phyloP scores from a whole-genome alignment of 2,113 vertebrate genomes.

The Antigone vipio region DNA sequence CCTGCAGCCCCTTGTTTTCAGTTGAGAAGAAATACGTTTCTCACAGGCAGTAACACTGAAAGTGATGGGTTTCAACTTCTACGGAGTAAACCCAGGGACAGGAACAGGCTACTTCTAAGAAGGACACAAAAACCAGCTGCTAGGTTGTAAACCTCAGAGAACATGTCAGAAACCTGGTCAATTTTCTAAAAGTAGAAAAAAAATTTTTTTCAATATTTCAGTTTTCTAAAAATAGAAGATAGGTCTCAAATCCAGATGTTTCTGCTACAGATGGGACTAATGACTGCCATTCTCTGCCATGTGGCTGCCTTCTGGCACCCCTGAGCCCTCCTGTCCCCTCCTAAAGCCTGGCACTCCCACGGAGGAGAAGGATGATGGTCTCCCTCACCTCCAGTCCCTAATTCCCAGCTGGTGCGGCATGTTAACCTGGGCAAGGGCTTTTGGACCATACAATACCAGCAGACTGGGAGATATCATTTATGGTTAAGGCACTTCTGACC shows the following conservation, averaged over 20 bases:
- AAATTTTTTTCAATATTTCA: neutral
- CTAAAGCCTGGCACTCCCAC: neutral
- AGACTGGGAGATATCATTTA: neutral
- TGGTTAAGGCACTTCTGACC: neutral
- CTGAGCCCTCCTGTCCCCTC: neutral
- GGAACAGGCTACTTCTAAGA: neutral
- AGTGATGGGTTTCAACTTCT: neutral
- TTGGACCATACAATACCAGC: neutral
- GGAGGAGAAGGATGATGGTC: neutral
- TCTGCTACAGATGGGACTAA: neutral
- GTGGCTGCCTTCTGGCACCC: neutral
- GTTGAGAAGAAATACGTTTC: neutral
- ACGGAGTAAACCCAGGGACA: neutral
- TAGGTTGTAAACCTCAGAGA: neutral
- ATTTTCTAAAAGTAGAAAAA: neutral
- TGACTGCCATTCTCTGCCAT: neutral
- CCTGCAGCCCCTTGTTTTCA: neutral
- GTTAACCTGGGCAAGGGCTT: neutral
- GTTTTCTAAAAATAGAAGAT: neutral
- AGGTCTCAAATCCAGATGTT: neutral
- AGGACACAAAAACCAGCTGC: neutral
- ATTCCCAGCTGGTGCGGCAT: neutral
- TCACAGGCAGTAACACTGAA: neutral
- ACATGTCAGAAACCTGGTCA: neutral
- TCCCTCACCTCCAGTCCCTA: neutral